These are phyloP conservation scores for Lonchura striata DNA, from an alignment of 2,113 vertebrate species.

Conservation along the genomic window DNA sequence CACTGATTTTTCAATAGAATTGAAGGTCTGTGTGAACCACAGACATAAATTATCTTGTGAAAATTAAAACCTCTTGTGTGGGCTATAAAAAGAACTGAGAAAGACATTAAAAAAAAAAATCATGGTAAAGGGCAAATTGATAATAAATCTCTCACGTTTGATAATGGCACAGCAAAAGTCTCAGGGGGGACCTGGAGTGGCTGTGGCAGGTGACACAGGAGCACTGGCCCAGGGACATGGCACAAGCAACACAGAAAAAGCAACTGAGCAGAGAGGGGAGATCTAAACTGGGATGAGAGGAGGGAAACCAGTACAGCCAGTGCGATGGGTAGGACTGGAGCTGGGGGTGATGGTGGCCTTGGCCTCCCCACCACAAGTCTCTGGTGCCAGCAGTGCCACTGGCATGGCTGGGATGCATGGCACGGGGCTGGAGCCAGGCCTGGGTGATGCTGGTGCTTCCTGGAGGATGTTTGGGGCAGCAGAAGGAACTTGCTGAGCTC, in stretches of 20 bases:
- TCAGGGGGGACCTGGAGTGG: not conserved
- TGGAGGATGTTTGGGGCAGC: not conserved
- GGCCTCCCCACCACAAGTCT: not conserved
- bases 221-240: not conserved
- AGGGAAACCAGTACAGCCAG: not conserved
- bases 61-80: not conserved
- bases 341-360: not conserved
- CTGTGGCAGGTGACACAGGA: not conserved
- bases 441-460: not conserved
- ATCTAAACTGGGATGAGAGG: not conserved
- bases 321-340: not conserved
- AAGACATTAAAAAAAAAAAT: not conserved
- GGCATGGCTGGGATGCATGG: not conserved
- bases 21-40: not conserved
- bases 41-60: not conserved
- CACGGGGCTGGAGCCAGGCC: not conserved
- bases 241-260: slow-evolving; percentile 38
- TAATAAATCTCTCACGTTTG: not conserved
- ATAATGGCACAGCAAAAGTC: not conserved
- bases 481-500: not conserved
- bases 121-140: not conserved
- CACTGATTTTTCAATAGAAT: not conserved
- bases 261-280: not conserved
- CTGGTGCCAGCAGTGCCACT: not conserved
- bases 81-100: not conserved